phyloP scores from a whole-genome alignment of 2,888 invertebrate genomes.

The Sphecodes monilicornis region DNA sequence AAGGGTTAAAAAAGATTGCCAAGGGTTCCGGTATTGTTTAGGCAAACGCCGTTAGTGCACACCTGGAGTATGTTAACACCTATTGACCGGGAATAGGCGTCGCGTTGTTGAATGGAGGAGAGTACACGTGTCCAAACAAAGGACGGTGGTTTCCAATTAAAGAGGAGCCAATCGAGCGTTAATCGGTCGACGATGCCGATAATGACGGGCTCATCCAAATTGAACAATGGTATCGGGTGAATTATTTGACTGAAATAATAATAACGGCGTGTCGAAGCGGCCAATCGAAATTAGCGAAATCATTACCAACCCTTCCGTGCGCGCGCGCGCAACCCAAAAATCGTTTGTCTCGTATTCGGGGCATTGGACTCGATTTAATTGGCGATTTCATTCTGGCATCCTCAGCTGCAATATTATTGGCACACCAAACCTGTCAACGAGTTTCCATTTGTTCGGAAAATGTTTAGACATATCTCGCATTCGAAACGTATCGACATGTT shows the following conservation, averaged over 20 bases:
- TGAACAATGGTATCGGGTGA: background rate
- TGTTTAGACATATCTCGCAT: background rate
- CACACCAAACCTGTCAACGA: background rate
- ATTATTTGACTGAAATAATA: constrained; percentile 16
- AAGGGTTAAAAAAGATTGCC: background rate
- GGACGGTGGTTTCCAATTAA: constrained; percentile 43
- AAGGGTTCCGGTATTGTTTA: background rate
- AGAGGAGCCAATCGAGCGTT: constrained; percentile 49
- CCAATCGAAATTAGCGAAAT: constrained; percentile 15
- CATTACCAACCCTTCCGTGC: background rate
- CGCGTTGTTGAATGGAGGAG: constrained; percentile 12
- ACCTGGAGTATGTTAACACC: background rate
- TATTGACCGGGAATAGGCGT: background rate
- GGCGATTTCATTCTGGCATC: background rate
- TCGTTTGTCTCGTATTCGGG: background rate
- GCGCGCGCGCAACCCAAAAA: background rate
- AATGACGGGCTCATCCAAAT: constrained; percentile 38
- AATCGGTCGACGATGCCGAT: constrained; percentile 46
- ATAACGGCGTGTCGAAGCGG: background rate
- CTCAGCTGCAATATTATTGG: background rate
- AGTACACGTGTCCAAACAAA: constrained; percentile 50
- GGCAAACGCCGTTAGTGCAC: background rate
- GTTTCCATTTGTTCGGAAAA: background rate
- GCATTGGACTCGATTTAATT: background rate
- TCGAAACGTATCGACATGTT: background rate